Percentiles rank a stretch among this genome's conserved stretches.
Evolutionary conservation across 2,888 invertebrate genomes (phyloP).

Genomic region (Syrista parreyssii): DNA sequence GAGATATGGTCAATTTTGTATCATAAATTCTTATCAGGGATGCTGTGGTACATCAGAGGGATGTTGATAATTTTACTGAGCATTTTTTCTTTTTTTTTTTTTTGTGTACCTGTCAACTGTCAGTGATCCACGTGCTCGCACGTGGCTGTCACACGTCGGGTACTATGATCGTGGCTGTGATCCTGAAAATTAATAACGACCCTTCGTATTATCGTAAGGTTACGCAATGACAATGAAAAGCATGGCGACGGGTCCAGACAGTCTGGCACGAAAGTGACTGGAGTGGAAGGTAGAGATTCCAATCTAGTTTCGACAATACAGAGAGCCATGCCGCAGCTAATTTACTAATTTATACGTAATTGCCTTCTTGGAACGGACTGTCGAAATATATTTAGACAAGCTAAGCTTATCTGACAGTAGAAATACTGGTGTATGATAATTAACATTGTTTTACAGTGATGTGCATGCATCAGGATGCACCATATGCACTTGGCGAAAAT

Average conservation of each 20-base stretch:
- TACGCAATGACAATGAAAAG: background rate
- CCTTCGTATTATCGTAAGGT: background rate
- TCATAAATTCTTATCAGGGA: background rate
- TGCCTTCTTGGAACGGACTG: conserved; percentile 46
- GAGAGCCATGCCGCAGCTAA: conserved; percentile 37
- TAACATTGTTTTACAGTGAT: background rate
- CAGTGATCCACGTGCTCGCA: background rate
- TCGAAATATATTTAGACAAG: conserved; percentile 37
- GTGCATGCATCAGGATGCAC: background rate
- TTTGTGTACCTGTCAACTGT: background rate
- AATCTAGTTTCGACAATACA: conserved; percentile 45
- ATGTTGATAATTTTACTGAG: background rate
- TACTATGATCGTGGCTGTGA: background rate
- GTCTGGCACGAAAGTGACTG: conserved; percentile 22
- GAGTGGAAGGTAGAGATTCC: conserved; percentile 42
- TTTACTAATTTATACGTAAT: conserved; percentile 52
- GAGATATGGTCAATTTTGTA: background rate
- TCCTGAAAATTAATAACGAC: background rate
- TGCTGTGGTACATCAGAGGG: background rate
- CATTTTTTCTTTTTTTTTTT: background rate
- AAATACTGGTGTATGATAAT: background rate
- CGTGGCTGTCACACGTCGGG: background rate
- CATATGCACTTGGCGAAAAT: background rate
- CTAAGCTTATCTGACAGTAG: background rate
- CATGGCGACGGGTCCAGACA: background rate